A percentile compares a stretch with the other conserved stretches of the same genome.
phyloP scores from a whole-genome alignment of 2,113 vertebrate genomes.

The Barbus barbus region DNA sequence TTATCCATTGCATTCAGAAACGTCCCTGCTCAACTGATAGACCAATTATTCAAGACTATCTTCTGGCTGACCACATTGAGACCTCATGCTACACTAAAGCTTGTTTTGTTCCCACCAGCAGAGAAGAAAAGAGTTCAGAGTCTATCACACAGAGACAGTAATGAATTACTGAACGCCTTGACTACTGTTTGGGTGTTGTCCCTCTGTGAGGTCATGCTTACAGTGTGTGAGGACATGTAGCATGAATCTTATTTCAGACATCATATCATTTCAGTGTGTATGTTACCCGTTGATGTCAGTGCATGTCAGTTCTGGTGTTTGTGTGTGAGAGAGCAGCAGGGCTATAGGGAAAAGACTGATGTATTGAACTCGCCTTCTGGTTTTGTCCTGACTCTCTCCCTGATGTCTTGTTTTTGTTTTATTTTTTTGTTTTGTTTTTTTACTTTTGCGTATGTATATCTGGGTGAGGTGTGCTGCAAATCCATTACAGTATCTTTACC shows the following conservation, averaged over 20 bases:
- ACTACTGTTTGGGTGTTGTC: conserved; percentile 5
- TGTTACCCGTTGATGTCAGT: not conserved
- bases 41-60: conserved; percentile 28
- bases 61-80: not conserved
- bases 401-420: not conserved
- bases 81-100: not conserved
- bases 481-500: not conserved
- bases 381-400: not conserved
- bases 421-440: too few relatives aligned
- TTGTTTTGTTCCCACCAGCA: conserved; percentile 10
- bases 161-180: conserved; percentile 16
- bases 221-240: not conserved
- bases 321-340: not conserved
- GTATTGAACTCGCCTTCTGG: not conserved
- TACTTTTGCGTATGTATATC: not conserved
- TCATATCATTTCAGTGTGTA: not conserved
- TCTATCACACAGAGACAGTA: conserved; percentile 24
- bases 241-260: conserved; percentile 36
- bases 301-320: not conserved
- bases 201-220: conserved; percentile 19
- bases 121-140: conserved; percentile 1
- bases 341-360: not conserved
- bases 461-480: not conserved
- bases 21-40: not conserved
- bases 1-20: conserved; percentile 10